Evolutionary conservation across 2,113 vertebrate species (phyloP), one percentile per base, ranked within the genome.

Genomic region (Camelus dromedarius): DNA sequence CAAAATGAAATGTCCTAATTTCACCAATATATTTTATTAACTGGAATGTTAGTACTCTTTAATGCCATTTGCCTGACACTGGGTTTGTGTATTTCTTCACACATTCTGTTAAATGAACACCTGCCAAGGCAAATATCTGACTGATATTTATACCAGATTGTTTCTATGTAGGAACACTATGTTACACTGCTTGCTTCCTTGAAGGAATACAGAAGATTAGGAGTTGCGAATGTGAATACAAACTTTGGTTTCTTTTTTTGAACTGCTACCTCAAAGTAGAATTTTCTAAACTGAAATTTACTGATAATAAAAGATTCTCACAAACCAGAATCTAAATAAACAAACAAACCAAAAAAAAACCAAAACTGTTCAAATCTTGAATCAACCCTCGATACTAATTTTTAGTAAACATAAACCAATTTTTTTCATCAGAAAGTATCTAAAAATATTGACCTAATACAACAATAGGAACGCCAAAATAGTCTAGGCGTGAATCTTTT

Each of bases 81-180:
- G 81, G 83, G 89, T 81, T 97, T 98, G 96, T 98, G 92, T 97
- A 94, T 97, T 97, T 97, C 95, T 96, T 98, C 97, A 98, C 20
- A 95, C 70, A 93, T 98, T 98, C 93, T 97, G 77, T 96, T 85
- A 98, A 97, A 96, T 92, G 86, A 96, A 97, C 77, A 62, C 6
- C 32, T 9, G 96, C 97, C 98, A 98, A 98, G 97, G 90, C 95
- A 98, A 98, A 97, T 97, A 98, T 76, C 96, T 69, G 81, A 95
- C 92, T 90, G 54, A 96, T 97, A 98, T 98, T 98, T 98, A 97
- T 98, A 97, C 90, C 93, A 96, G 69, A 98, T 95, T 98, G 96
- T 98, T 95, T 97, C 93, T 90, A 86, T 73, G 97, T 86, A 96
- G 93, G 97, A 98, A 97, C 97, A 95, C 83, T 24, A 13, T 95